Base-by-base conservation (phyloP, 92 coral and sea anemone species). In the Galaxea fascicularis region DNA sequence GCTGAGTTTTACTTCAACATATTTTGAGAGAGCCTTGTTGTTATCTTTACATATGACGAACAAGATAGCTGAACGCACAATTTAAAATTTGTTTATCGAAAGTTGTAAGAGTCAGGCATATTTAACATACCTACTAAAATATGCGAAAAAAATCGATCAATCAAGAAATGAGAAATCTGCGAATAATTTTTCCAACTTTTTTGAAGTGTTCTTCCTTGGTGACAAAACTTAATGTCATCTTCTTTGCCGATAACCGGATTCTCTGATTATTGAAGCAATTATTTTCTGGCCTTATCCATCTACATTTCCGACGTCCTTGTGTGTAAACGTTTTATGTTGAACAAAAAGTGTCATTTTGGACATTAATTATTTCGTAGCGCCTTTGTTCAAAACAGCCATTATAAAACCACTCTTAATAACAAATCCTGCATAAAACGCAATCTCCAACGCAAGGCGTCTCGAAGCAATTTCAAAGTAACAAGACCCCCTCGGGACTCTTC, bases 341-440 rank as follows among this genome's bases (percentile, higher is more conserved):
- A 71, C 59, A 63, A 75, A 24, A 13, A 56, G 78, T 82, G 86
- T 71, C 86, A 69, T 31, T 71, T 70, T 82, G 57, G 57, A 74
- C 29, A 46, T 82, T 82, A 70, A 82, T 82, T 82, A 57, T 69
- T 54, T 56, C 58, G 73, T 29, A 18, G 31, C 20, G 24, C 68
- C 58, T 82, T 82, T 82, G 86, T 82, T 71, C 78, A 56, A 71
- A 56, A 47, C 39, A 82, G 70, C 78, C 73, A 82, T 82, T 71
- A 82, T 41, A 46, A 82, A 59, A 52, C 46, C 58, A 82, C 86
- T 67, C 65, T 41, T 70, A n/a, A 58, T 57, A 53, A 28, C 22
- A 57, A 54, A 58, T 71, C 22, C 69, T 70, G 57, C 39, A 82
- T 52, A 53, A 82, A 56, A 56, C 44, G 22, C n/a, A 69, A 17